Base-by-base conservation (phyloP, 2,888 invertebrate genomes). In the Subacronicta megacephala region DNA sequence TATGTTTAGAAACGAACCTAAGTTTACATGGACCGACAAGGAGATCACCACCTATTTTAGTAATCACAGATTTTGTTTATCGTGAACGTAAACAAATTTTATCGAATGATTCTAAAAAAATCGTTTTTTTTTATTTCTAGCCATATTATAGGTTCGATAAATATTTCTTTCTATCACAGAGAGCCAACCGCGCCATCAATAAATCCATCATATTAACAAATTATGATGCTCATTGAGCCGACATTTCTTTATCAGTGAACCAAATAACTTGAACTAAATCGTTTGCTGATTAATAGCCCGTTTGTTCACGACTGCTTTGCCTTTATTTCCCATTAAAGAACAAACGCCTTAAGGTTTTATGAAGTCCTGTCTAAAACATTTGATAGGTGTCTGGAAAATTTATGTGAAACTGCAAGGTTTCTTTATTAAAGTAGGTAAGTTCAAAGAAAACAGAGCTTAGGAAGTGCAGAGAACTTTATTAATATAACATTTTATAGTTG, bases 361-460 rank as follows among this genome's bases (percentile, higher is more conserved):
- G 69, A 62, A 62, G 57, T 35, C 46, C 47, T 62, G 72, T 62
- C 66, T 60, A 40, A 31, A 55, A 40, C 52, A 55, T 33, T 47
- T 23, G 51, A 40, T 26, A 53, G 65, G 62, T 59, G 62, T 72
- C 65, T 65, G 40, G 52, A 12, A 72, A 72, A 69, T 59, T 65
- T 69, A 69, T 69, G 58, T 63, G 47, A 43, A 51, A 41, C 50
- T 61, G 40, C 38, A 62, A 51, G 37, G 46, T 29, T 53, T 37
- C 49, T 62, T 45, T 62, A 37, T 66, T 68, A 66, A 53, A 62
- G 49, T 58, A 37, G 13, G 38, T 45, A 62, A 62, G 40, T 49
- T 29, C 29, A n/a, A 29, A 29, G 29, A 29, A 29, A 29, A 29
- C 29, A 45, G 26, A 43, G 59, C 46, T 62, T 57, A 52, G 29